Evolutionary conservation across 2,888 invertebrate species (phyloP).

Genomic region (Heterodera filipjevi): DNA sequence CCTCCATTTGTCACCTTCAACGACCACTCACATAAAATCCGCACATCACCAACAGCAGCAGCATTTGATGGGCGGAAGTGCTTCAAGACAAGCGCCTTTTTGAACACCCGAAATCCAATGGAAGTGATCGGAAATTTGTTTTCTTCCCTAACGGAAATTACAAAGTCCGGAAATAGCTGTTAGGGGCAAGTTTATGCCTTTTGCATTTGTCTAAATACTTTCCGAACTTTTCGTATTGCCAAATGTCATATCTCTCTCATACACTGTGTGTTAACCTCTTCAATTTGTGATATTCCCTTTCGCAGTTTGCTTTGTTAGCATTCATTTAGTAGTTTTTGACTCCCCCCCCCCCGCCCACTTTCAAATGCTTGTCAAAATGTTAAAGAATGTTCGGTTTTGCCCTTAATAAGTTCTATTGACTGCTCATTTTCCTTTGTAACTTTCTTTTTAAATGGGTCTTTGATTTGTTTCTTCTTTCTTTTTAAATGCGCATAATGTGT

Average conservation of each 20-base stretch:
- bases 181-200: too few species aligned
- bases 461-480: not conserved
- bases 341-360: not conserved
- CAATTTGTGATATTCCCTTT: not conserved
- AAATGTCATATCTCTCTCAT: too few species aligned
- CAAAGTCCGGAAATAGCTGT: too few species aligned
- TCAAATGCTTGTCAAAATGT: not conserved
- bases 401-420: not conserved
- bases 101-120: not conserved
- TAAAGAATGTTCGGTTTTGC: not conserved
- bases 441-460: not conserved
- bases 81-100: conserved; percentile 2
- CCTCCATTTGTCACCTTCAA: not conserved
- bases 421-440: not conserved
- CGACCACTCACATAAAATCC: not conserved
- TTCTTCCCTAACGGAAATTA: too few species aligned
- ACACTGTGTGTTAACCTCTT: not conserved
- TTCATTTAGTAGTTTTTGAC: not conserved
- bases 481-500: not conserved
- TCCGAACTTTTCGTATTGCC: too few species aligned
- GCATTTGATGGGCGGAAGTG: not conserved
- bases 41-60: not conserved
- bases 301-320: not conserved
- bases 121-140: not conserved
- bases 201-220: too few species aligned